Conservation (phyloP, 2,797 vertebrate species). For the Perdix hodgsoniae region DNA sequence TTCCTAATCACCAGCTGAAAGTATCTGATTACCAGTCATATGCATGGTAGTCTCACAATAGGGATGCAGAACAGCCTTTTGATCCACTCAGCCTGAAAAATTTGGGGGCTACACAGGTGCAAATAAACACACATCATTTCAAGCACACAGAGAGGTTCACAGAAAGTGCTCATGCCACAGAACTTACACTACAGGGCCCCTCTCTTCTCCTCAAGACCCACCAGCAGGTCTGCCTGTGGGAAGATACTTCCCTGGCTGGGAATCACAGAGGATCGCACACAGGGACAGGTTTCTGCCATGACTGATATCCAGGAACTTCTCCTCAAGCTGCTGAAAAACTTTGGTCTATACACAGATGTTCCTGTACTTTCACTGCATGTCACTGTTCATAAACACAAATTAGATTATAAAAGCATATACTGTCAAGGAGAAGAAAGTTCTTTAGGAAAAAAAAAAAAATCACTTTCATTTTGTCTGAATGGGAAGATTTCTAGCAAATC, state of each 20-base stretch:
- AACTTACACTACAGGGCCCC: accelerated
- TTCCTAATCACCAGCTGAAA: not conserved
- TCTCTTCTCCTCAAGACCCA: not conserved
- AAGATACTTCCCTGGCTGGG: not conserved
- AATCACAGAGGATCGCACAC: not conserved
- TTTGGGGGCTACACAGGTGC: not conserved
- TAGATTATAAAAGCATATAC: not conserved
- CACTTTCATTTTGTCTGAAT: not conserved
- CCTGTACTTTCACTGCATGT: not conserved
- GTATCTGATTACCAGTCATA: not conserved
- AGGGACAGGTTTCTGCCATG: not conserved
- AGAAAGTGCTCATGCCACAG: not conserved
- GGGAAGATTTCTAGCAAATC: not conserved
- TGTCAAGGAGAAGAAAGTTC: not conserved
- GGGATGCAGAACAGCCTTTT: not conserved
- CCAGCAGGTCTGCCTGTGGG: not conserved
- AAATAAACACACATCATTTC: not conserved
- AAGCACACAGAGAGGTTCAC: not conserved
- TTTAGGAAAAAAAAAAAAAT: not conserved
- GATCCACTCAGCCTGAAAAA: not conserved
- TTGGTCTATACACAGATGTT: not conserved
- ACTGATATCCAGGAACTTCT: not conserved
- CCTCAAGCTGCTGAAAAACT: not conserved
- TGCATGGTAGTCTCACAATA: not conserved
- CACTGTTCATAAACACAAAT: not conserved